These are phyloP conservation scores for Cervus canadensis DNA, from an alignment of 2,113 vertebrate species.

Conservation along the genomic window DNA sequence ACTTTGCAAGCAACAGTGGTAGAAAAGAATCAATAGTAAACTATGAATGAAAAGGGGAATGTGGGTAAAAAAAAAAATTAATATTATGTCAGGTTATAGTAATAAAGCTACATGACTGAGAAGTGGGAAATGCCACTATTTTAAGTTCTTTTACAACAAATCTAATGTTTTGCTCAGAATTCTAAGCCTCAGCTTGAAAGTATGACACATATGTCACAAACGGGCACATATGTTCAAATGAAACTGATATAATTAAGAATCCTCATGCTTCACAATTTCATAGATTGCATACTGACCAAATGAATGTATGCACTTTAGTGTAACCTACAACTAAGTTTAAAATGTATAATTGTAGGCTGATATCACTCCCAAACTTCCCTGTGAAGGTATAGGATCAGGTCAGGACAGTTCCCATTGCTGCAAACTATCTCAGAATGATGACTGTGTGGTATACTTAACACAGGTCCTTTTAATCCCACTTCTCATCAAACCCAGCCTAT, in stretches of 20 bases:
- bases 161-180: conserved; percentile 38
- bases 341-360: background rate
- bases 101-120: background rate
- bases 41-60: background rate
- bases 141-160: conserved; percentile 3
- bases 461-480: background rate
- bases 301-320: background rate
- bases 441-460: background rate
- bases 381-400: background rate
- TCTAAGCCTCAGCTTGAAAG: background rate
- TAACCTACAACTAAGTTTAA: background rate
- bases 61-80: background rate
- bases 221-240: background rate
- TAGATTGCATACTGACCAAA: background rate
- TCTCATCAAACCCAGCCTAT: background rate
- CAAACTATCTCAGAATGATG: background rate
- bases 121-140: background rate
- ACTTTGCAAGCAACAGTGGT: background rate
- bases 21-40: background rate
- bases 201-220: background rate
- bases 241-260: background rate
- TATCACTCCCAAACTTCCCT: background rate
- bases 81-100: background rate
- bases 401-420: background rate
- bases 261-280: background rate